phyloP scores from a whole-genome alignment of 2,888 invertebrate genomes.

The Cylloceria caligata region DNA sequence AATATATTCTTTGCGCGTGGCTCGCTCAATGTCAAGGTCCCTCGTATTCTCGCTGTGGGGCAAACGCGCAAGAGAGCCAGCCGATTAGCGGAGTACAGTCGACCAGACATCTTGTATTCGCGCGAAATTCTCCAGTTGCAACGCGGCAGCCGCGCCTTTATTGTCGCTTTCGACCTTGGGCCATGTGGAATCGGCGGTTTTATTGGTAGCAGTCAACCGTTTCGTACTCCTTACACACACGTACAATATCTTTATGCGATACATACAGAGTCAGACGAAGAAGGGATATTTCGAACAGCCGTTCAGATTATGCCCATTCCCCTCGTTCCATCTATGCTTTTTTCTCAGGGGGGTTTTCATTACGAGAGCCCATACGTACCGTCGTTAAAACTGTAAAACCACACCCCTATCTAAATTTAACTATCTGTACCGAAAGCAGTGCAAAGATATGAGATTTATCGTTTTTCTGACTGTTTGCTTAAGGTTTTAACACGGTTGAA shows the following conservation, averaged over 20 bases:
- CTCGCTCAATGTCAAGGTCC: conserved; percentile 61
- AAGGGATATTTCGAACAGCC: conserved; percentile 41
- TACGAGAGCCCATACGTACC: conserved; percentile 17
- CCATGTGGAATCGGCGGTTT: conserved; percentile 66
- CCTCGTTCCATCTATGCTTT: conserved; percentile 32
- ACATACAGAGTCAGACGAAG: conserved; percentile 28
- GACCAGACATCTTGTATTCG: conserved; percentile 35
- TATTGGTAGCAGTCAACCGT: conserved; percentile 56
- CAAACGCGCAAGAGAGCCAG: conserved; percentile 33
- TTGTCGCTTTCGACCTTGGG: conserved; percentile 67
- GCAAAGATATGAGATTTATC: background rate
- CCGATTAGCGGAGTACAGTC: conserved; percentile 4
- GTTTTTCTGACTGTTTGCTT: background rate
- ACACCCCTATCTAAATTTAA: conserved; percentile 14
- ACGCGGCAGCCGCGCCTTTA: conserved; percentile 62
- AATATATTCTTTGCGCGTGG: conserved; percentile 37
- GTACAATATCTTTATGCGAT: conserved; percentile 20
- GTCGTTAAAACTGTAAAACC: conserved; percentile 7
- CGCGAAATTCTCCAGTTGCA: conserved; percentile 60
- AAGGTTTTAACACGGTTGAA: background rate
- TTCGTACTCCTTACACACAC: conserved; percentile 14
- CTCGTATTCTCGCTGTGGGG: conserved; percentile 22
- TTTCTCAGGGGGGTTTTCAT: conserved; percentile 14
- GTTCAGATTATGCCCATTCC: conserved; percentile 45
- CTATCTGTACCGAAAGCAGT: conserved; percentile 14